Conservation (phyloP, 2,888 invertebrate species). For the Syrphus vitripennis region DNA sequence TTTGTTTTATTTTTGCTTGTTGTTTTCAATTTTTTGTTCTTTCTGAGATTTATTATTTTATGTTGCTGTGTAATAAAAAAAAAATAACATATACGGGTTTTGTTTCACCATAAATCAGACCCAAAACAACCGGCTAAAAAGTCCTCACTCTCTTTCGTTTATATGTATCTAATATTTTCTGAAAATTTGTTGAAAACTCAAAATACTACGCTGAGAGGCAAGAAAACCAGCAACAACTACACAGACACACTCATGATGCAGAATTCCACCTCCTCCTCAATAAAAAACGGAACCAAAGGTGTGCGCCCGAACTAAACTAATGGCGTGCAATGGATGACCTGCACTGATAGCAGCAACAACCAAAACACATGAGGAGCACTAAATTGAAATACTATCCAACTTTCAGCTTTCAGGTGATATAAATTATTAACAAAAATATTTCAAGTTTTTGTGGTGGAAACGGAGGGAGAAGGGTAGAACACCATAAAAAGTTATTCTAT, state of each 20-base stretch:
- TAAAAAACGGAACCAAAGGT: constrained; percentile 41
- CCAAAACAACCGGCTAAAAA: background rate
- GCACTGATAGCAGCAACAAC: constrained; percentile 47
- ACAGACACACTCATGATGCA: constrained; percentile 3
- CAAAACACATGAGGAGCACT: constrained; percentile 31
- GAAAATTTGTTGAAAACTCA: constrained; percentile 38
- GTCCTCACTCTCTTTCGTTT: background rate
- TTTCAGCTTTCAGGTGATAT: constrained; percentile 57
- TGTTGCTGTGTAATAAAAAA: constrained; percentile 18
- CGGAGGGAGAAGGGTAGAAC: background rate
- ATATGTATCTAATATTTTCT: background rate
- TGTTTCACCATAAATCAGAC: constrained; percentile 33
- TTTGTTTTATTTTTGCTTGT: background rate
- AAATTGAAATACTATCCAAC: constrained; percentile 68
- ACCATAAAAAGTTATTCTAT: constrained; percentile 36
- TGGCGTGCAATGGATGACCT: constrained; percentile 65
- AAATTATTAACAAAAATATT: constrained; percentile 67
- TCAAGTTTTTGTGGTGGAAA: constrained; percentile 48
- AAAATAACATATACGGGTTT: constrained; percentile 11
- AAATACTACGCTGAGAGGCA: background rate
- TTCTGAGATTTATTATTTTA: background rate
- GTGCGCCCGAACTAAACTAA: constrained; percentile 24
- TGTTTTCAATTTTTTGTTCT: background rate
- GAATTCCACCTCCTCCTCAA: background rate
- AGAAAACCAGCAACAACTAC: no score